Base-by-base conservation (phyloP, 2,113 vertebrate species). In the Cyphomyrus plagiostoma region DNA sequence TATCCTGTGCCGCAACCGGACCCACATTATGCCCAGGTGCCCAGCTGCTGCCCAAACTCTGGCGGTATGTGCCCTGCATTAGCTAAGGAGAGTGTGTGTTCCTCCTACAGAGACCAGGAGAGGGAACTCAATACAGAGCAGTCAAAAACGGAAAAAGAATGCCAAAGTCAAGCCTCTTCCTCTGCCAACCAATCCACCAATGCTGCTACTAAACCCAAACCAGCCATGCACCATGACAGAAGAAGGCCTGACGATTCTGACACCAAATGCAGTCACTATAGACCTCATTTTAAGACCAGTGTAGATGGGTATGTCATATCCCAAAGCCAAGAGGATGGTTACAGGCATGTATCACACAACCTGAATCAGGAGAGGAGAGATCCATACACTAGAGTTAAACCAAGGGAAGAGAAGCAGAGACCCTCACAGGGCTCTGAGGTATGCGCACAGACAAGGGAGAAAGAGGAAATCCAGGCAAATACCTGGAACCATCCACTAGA, bases 1-100 rank as follows among this genome's bases (percentile, higher is more conserved):
- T 97, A 98, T 62, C 95, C 95, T 0, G 97, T 98, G 82, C 97
- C 97, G 46, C 96, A 96, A 88, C 96, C 95, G 0, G 98, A 98
- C 92, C 97, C 97, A 0, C 97, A 97, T 91, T 98, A 95, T 0
- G 96, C 98, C 91, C 97, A 98, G 92, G 96, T 95, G 48, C 97
- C 98, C 85, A 94, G 92, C 90, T 91, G 94, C 86, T 95, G 94
- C 0, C 89, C 93, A 0, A 94, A 86, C 89, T 93, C 92, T 56
- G 94, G 94, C 0, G 95, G 95, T 13, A 93, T 97, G 52, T 97
- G 97, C 89, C 96, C 96, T 17, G 96, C 95, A 0, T 95, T 97
- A 90, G 95, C 96, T 94, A 98, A 97, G 95, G 98, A 99, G 93
- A 96, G 94, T 8, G 93, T 95, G 0, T 95, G 95, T 0, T 2